These are phyloP conservation scores for Xestia ashworthii DNA, from an alignment of 2,888 invertebrate genomes.

Conservation along the genomic window DNA sequence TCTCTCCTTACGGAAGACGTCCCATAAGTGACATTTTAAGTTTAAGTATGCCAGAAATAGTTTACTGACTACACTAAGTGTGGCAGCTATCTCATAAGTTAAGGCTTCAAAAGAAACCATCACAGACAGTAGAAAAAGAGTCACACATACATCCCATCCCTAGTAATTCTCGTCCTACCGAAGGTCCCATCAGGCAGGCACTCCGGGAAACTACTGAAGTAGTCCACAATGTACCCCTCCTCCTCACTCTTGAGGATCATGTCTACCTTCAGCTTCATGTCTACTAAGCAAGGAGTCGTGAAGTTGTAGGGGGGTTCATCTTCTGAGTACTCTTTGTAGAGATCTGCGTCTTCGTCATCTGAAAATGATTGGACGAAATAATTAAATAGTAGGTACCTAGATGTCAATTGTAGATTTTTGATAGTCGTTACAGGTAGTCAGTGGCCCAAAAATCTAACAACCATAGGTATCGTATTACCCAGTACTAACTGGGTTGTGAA, in stretches of 20 bases:
- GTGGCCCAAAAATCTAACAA: too few species aligned
- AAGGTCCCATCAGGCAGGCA: slow-evolving; percentile 85
- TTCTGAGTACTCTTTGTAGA: slow-evolving; percentile 75
- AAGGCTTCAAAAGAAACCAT: background rate
- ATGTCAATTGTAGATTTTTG: too few species aligned
- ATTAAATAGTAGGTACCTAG: background rate
- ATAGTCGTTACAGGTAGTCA: too few species aligned
- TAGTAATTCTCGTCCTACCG: slow-evolving; percentile 71
- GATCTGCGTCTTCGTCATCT: slow-evolving; percentile 80
- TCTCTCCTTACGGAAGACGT: too few species aligned
- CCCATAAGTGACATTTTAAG: too few species aligned
- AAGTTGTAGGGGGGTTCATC: slow-evolving; percentile 79
- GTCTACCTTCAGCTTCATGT: slow-evolving; percentile 69
- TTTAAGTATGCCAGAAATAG: background rate
- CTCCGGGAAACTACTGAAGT: slow-evolving; percentile 70
- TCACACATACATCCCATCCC: slow-evolving; percentile 77
- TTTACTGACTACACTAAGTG: background rate
- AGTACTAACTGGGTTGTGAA: too few species aligned
- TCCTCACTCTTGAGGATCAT: slow-evolving; percentile 74
- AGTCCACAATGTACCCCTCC: slow-evolving; percentile 81
- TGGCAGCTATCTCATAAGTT: background rate
- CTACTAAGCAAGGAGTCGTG: slow-evolving; percentile 81
- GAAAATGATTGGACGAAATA: slow-evolving; percentile 19
- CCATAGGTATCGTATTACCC: too few species aligned
- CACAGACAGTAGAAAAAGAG: background rate